These are phyloP conservation scores for Crypturellus tataupa DNA, from an alignment of 2,797 vertebrate genomes.

Conservation along the genomic window DNA sequence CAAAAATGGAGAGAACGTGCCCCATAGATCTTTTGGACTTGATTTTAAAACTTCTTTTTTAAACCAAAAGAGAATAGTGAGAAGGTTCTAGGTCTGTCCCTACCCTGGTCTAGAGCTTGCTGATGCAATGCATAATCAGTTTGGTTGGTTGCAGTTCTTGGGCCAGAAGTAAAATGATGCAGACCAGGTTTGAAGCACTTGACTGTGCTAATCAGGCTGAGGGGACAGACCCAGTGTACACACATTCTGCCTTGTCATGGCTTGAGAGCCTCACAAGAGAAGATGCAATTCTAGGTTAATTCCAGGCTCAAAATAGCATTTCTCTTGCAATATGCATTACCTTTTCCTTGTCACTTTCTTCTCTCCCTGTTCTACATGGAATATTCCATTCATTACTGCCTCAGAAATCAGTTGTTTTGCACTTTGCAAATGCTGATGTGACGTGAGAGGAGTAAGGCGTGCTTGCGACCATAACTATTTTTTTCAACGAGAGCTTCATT, in stretches of 20 bases:
- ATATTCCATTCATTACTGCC: constrained; percentile 84
- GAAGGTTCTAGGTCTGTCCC: background rate
- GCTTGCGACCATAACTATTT: constrained; percentile 68
- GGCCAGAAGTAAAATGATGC: background rate
- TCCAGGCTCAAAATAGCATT: constrained; percentile 63
- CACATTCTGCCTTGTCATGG: constrained; percentile 48
- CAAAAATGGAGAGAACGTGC: too few relatives aligned
- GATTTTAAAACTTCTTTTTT: background rate
- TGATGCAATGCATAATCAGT: background rate
- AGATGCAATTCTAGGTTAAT: constrained; percentile 72
- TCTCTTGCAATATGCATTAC: constrained; percentile 72
- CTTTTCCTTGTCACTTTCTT: constrained; percentile 59
- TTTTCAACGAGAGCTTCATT: constrained; percentile 54
- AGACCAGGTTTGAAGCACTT: background rate
- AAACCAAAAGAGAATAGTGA: background rate
- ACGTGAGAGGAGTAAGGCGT: constrained; percentile 75
- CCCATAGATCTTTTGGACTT: background rate
- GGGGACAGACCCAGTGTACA: background rate
- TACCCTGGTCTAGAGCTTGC: background rate
- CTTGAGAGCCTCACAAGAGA: constrained; percentile 46
- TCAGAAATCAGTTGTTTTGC: constrained; percentile 82
- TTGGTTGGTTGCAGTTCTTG: background rate
- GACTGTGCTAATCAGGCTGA: constrained; percentile 26
- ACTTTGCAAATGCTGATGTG: constrained; percentile 81
- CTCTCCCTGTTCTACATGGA: constrained; percentile 82